phyloP scores from a whole-genome alignment of 2,797 vertebrate species.

The Molothrus aeneus region DNA sequence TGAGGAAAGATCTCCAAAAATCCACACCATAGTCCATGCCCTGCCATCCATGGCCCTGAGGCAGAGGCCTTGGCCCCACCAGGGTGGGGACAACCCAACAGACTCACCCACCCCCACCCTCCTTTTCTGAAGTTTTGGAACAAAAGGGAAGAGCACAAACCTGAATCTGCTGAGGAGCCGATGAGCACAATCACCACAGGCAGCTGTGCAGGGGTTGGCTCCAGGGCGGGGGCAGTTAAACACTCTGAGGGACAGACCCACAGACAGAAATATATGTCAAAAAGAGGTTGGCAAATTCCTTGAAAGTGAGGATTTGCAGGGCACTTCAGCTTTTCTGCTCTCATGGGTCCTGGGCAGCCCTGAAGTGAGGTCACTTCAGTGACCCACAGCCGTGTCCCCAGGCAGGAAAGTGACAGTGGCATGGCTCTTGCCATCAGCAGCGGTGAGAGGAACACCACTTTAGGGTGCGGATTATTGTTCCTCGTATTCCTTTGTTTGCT shows the following conservation, averaged over 20 bases:
- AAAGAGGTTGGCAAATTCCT: neutral
- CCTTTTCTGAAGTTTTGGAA: neutral
- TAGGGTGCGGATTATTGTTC: neutral
- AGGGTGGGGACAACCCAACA: accelerated
- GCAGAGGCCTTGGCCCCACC: accelerated
- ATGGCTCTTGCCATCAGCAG: neutral
- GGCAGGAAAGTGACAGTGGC: neutral
- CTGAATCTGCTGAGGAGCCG: neutral
- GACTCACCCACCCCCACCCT: neutral
- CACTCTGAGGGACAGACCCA: neutral
- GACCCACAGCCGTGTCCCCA: accelerated
- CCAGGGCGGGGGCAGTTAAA: accelerated
- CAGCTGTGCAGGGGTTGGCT: accelerated
- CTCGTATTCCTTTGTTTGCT: slow-evolving; percentile 72
- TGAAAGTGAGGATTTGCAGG: neutral
- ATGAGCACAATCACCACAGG: neutral
- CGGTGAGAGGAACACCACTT: neutral
- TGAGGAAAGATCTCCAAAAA: neutral
- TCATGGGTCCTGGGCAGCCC: accelerated
- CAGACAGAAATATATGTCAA: accelerated
- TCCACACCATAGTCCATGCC: accelerated
- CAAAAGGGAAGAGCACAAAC: neutral
- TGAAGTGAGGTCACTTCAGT: neutral
- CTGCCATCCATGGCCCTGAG: accelerated
- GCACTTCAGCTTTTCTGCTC: neutral